phyloP scores from a whole-genome alignment of 2,888 invertebrate species.

The Zygogramma bicolorata region DNA sequence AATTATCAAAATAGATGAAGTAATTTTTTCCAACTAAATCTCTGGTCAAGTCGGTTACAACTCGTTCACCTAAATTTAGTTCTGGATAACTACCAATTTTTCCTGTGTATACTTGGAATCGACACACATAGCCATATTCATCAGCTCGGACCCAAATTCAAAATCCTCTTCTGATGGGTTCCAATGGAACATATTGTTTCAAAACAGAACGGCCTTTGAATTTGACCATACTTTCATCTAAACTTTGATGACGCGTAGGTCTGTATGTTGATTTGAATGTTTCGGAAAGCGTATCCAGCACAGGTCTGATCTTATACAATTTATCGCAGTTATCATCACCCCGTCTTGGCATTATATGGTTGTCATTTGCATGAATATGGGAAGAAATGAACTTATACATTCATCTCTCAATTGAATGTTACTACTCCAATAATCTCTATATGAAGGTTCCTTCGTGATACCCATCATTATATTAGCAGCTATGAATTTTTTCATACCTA shows the following conservation, averaged over 20 bases:
- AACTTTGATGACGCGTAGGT: constrained; percentile 6
- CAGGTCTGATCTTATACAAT: constrained; percentile 35
- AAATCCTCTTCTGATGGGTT: constrained; percentile 56
- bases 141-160: constrained; percentile 46
- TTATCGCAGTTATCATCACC: constrained; percentile 30
- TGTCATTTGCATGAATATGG: constrained; percentile 42
- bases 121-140: constrained; percentile 33
- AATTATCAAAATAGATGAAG: constrained; percentile 47
- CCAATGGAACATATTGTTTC: constrained; percentile 50
- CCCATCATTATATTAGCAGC: background rate
- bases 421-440: constrained; percentile 37
- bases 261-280: background rate
- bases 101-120: constrained; percentile 51
- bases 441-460: background rate
- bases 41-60: constrained; percentile 29
- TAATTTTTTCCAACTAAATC: constrained; percentile 1
- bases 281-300: constrained; percentile 18
- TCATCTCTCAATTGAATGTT: constrained; percentile 26
- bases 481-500: background rate
- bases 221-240: constrained; percentile 46
- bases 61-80: constrained; percentile 26
- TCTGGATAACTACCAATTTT: constrained; percentile 37
- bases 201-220: constrained; percentile 38
- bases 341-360: constrained; percentile 25
- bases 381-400: constrained; percentile 32